Evolutionary conservation across 1,140 invertebrate species (phyloP), one percentile per base, ranked within the genome.

Genomic region (Schlechtendalia chinensis): DNA sequence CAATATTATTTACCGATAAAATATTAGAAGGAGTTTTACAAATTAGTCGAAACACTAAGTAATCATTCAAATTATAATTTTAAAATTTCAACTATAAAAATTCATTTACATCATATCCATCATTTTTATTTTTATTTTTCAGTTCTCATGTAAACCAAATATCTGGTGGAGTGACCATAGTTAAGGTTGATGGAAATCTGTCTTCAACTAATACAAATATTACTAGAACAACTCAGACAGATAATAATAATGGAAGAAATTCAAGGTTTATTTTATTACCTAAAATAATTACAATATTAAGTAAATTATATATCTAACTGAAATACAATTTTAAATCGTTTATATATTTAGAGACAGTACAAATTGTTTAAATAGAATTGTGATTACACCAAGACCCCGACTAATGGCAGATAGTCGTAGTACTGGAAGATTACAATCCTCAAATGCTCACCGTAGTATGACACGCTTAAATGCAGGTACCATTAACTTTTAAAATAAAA

Each of bases 1-100:
- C 93, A 6, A 88, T 90, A 14, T 86, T 95, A 16, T 91, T 94
- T 84, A 91, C 91, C 1, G 91, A 93, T 83, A 90, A 92, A 83
- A 89, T 95, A 82, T 87, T 94, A 39, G 89, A 89, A 27, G 91
- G 91, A 83, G 90, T 94, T 24, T 86, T 90, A 58, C 89, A 91
- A 84, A 86, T 90, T 82, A 90, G 89, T 84, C 89, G 90, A 83
- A 82, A 67, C 47, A 82, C 58, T 1, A 79, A 79, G 75, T 79
- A 79, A 79, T 39, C 32, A 58, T 75, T n/a, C 0, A 14, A 14
- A 16, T 24, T 32, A 14, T 67, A 45, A 12, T 45, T 19, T 14
- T 65, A 11, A 58, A 24, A 74, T 56, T 32, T 47, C 39, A 71
- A 47, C 50, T 71, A 50, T 19, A 32, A 8, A 50, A 6, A 32